Conservation (phyloP, 2,797 vertebrate species). For the Chlorospingus semifuscus region DNA sequence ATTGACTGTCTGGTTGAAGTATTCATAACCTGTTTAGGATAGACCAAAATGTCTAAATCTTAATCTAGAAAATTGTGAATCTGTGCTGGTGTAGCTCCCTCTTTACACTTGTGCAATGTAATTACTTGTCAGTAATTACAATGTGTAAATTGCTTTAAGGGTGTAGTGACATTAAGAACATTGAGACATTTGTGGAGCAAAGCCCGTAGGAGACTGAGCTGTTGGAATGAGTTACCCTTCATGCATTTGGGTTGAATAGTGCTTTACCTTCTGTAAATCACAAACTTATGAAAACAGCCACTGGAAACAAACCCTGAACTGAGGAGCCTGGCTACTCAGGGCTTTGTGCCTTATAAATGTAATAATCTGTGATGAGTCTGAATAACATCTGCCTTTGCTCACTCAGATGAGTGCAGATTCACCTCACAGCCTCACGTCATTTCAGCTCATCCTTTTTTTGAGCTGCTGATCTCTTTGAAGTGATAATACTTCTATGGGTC, state of each 20-base stretch:
- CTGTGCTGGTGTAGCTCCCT: not conserved
- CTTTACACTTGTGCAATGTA: not conserved
- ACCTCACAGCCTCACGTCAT: not conserved
- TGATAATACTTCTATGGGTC: not conserved
- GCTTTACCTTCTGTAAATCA: not conserved
- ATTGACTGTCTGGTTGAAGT: not conserved
- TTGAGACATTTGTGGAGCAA: not conserved
- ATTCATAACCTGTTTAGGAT: not conserved
- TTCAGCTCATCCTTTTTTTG: not conserved
- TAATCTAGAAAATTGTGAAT: not conserved
- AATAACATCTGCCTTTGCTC: not conserved
- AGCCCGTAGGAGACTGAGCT: not conserved
- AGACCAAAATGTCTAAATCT: not conserved
- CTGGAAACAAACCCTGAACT: not conserved
- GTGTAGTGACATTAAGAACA: not conserved
- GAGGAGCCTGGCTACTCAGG: not conserved
- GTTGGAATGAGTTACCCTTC: not conserved
- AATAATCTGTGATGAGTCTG: not conserved
- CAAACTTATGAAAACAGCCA: not conserved
- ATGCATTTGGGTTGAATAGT: not conserved
- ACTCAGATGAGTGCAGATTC: not conserved
- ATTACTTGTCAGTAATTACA: not conserved
- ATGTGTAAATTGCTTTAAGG: not conserved
- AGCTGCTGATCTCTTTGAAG: constrained; percentile 1
- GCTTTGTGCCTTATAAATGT: not conserved